Conservation (phyloP, 1,140 invertebrate genomes). For the Drosophila hydei region DNA sequence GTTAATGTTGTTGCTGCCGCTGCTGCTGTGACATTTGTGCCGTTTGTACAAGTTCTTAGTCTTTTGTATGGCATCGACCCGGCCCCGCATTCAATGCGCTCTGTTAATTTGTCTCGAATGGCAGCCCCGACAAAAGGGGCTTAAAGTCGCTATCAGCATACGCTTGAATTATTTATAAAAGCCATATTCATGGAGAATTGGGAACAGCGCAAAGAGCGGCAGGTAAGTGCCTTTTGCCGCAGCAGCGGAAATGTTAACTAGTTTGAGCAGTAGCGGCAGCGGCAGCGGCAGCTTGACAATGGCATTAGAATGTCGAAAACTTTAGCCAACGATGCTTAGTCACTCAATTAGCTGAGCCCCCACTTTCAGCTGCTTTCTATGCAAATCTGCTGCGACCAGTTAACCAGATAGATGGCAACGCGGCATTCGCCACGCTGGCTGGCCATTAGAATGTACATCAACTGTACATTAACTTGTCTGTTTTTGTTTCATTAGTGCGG, state of each 20-base stretch:
- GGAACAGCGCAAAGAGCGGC: conserved; percentile 25
- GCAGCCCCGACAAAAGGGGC: conserved; percentile 34
- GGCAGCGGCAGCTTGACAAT: conserved; percentile 68
- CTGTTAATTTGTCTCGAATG: conserved; percentile 69
- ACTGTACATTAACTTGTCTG: conserved; percentile 80
- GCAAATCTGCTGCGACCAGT: conserved; percentile 63
- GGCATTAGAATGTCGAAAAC: conserved; percentile 78
- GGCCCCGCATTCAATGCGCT: conserved; percentile 69
- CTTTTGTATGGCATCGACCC: conserved; percentile 52
- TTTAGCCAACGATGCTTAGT: conserved; percentile 66
- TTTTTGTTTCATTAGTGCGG: conserved; percentile 77
- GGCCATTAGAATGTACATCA: conserved; percentile 77
- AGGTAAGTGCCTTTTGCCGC: conserved; percentile 26
- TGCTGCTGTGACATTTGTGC: conserved; percentile 62
- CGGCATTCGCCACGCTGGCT: conserved; percentile 13
- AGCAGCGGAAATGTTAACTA: conserved; percentile 75
- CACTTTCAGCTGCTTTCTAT: conserved; percentile 56
- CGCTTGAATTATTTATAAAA: conserved; percentile 81
- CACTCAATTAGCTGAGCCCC: conserved; percentile 73
- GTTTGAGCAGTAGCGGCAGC: conserved; percentile 39
- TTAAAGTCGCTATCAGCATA: conserved; percentile 71
- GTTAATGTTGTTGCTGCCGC: conserved; percentile 11
- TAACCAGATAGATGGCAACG: conserved; percentile 3
- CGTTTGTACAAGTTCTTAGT: conserved; percentile 41
- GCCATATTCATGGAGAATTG: conserved; percentile 72